Evolutionary conservation across 2,113 vertebrate species (phyloP).

Genomic region (Paedocypris sp.): DNA sequence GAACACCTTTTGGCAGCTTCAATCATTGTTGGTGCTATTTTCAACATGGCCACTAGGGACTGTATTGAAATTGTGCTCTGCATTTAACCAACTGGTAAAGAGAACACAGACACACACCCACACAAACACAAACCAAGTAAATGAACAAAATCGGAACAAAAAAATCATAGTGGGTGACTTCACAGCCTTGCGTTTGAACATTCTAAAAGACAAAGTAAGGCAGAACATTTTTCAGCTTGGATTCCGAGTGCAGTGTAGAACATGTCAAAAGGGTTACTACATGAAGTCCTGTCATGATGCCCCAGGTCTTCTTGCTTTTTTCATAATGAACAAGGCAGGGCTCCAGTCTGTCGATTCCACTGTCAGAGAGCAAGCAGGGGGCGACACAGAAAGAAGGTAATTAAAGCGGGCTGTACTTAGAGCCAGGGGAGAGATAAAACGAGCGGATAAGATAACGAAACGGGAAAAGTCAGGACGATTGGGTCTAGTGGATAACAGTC

Average conservation of each 20-base stretch:
- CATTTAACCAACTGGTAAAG: too few species aligned
- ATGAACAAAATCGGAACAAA: too few species aligned
- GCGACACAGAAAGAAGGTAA: constrained; percentile 26
- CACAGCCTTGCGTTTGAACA: too few species aligned
- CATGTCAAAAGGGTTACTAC: not conserved
- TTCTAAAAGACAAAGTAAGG: too few species aligned
- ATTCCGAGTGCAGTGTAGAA: not conserved
- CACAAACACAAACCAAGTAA: too few species aligned
- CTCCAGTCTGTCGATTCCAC: constrained; percentile 33
- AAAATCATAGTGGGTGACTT: too few species aligned
- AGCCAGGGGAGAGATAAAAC: constrained; percentile 26
- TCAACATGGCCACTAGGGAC: too few species aligned
- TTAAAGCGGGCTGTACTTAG: constrained; percentile 32
- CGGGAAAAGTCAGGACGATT: constrained; percentile 1
- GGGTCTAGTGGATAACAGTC: constrained; percentile 26
- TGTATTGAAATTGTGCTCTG: too few species aligned
- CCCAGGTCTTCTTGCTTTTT: constrained; percentile 18
- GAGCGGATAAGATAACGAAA: constrained; percentile 17
- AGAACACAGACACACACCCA: too few species aligned
- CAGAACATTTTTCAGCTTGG: too few species aligned
- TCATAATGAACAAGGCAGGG: constrained; percentile 22
- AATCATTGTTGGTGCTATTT: too few species aligned
- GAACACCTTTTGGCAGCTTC: too few species aligned
- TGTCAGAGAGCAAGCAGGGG: constrained; percentile 37
- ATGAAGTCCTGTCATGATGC: not conserved